phyloP scores from a whole-genome alignment of 2,113 vertebrate genomes.

The Baryphthengus martii region DNA sequence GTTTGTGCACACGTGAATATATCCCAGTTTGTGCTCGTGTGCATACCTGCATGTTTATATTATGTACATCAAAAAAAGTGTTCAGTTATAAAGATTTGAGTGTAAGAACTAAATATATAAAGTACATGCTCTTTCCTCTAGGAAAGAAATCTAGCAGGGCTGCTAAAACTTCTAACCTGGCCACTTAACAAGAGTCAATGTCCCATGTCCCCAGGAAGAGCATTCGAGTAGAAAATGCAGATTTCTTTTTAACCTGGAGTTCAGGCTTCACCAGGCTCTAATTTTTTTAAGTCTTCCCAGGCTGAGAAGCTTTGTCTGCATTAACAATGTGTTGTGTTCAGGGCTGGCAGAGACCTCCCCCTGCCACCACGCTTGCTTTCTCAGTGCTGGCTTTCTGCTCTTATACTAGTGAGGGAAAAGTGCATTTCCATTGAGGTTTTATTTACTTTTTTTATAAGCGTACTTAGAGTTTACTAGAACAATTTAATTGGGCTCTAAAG shows the following conservation, averaged over 20 bases:
- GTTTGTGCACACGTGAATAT: not conserved
- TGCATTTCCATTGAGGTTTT: not conserved
- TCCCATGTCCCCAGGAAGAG: not conserved
- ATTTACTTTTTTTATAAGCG: not conserved
- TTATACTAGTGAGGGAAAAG: not conserved
- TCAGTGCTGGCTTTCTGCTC: not conserved
- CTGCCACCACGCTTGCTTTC: not conserved
- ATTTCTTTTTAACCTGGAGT: not conserved
- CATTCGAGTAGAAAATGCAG: not conserved
- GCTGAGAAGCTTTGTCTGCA: not conserved
- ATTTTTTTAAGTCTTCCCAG: not conserved
- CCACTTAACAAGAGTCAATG: not conserved
- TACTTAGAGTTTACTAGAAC: not conserved
- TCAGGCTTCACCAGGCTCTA: not conserved
- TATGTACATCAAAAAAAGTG: not conserved
- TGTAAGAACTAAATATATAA: not conserved
- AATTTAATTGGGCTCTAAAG: not conserved
- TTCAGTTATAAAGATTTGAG: not conserved
- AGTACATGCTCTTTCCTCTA: not conserved
- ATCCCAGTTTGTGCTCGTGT: not conserved
- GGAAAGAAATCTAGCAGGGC: not conserved
- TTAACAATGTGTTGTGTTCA: accelerated
- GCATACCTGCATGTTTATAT: not conserved
- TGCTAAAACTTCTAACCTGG: not conserved
- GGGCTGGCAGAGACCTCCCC: not conserved